Conservation (phyloP, 2,797 vertebrate species). For the Gallirallus australis region DNA sequence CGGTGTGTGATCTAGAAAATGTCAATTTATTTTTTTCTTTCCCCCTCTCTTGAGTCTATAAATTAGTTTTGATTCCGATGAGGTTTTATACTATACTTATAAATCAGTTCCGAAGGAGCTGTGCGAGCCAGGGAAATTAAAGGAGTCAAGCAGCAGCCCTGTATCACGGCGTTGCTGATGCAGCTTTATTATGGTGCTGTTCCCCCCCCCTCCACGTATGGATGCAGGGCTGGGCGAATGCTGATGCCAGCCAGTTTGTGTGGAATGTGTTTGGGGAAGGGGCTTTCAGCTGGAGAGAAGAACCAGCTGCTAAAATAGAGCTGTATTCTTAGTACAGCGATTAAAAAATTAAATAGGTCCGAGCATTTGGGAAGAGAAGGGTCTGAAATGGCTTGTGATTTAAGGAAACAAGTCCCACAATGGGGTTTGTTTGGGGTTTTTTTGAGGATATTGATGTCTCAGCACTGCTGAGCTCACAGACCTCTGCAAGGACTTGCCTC, state of each 20-base stretch:
- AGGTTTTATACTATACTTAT: neutral
- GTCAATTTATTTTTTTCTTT: neutral
- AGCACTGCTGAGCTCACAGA: neutral
- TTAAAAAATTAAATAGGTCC: neutral
- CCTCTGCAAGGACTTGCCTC: neutral
- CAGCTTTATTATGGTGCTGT: neutral
- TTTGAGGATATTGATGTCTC: neutral
- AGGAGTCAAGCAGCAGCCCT: neutral
- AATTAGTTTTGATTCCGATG: slow-evolving; percentile 43
- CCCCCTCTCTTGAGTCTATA: slow-evolving; percentile 18
- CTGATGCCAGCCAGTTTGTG: neutral
- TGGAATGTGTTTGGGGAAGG: neutral
- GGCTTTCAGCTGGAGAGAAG: neutral
- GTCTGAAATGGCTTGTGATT: neutral
- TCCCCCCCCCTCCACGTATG: fast-evolving
- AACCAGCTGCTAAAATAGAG: neutral
- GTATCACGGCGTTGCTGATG: neutral
- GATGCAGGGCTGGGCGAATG: neutral
- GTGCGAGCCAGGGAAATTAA: neutral
- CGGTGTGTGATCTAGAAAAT: slow-evolving; percentile 17
- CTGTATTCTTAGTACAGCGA: neutral
- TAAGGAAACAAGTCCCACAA: fast-evolving
- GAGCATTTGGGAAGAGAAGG: neutral
- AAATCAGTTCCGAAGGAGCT: slow-evolving; percentile 16
- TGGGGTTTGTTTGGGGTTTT: neutral